Evolutionary conservation across 1,140 invertebrate genomes (phyloP).

Genomic region (Drosophila repleta): DNA sequence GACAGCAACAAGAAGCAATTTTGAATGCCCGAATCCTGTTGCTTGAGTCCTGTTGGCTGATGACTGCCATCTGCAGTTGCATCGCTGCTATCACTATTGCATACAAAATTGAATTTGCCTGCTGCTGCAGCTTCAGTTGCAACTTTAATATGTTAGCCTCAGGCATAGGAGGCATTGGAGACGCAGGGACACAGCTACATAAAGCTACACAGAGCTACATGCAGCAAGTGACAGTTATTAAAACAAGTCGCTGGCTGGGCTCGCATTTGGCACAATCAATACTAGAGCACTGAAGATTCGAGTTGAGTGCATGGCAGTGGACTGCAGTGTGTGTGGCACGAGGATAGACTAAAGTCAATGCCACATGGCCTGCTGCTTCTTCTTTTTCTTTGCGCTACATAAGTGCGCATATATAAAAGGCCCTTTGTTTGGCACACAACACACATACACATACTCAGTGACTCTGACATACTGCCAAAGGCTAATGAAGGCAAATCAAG

Average conservation of each 20-base stretch:
- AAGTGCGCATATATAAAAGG: slow-evolving; percentile 46
- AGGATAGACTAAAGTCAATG: slow-evolving; percentile 65
- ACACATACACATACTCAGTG: slow-evolving; percentile 21
- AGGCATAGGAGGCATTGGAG: background rate
- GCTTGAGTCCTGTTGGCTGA: slow-evolving; percentile 15
- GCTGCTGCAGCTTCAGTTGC: slow-evolving; percentile 6
- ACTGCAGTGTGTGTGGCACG: background rate
- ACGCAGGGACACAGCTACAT: background rate
- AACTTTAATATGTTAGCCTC: slow-evolving; percentile 19
- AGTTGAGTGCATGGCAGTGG: too few relatives aligned
- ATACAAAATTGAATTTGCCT: slow-evolving; percentile 30
- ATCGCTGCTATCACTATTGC: slow-evolving; percentile 15
- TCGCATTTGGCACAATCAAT: slow-evolving; percentile 49
- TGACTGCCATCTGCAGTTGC: slow-evolving; percentile 43
- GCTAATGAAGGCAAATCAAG: slow-evolving; percentile 69
- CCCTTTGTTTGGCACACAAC: slow-evolving; percentile 64
- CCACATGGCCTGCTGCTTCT: slow-evolving; percentile 47
- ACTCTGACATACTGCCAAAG: slow-evolving; percentile 78
- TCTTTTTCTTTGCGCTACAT: slow-evolving; percentile 25
- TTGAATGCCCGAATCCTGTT: slow-evolving; percentile 29
- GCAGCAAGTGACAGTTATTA: slow-evolving; percentile 44
- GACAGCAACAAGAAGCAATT: slow-evolving; percentile 27
- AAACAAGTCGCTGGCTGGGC: slow-evolving; percentile 38
- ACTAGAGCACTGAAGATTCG: background rate
- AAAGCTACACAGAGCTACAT: background rate